Base-by-base conservation (phyloP, 2,797 vertebrate species). In the Oreortyx pictus region DNA sequence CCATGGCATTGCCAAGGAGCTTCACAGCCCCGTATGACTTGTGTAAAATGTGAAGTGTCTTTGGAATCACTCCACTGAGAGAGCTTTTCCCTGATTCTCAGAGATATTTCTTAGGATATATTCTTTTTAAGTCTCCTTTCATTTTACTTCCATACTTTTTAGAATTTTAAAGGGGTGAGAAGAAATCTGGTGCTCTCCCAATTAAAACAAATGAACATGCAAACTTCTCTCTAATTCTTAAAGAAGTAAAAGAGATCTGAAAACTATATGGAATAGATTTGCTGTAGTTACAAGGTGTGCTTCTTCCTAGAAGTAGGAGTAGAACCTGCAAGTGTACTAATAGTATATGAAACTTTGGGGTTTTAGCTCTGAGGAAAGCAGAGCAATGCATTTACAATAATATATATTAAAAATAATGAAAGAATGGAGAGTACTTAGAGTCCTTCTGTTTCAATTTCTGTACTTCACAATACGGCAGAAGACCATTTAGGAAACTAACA, bases 11-110 rank as follows among this genome's bases (percentile, higher is more conserved):
- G 86, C 78, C 77, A 86, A 80, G 56, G 71, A 77, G 50, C 44
- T 62, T 96, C 70, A 65, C 80, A 81, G 77, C 76, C n/a, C 22
- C 56, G 18, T 93, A 20, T 95, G 75, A 94, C 70, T 97, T 57
- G 41, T 37, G 33, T 93, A 73, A 88, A 96, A 91, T 92, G 64
- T 86, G 61, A 65, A 88, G 61, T 81, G 75, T 52, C 52, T 96
- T 96, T 94, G 95, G 92, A 93, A 74, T 79, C 14, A 35, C 92
- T 94, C 90, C 59, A 72, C 29, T 81, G 54, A 93, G 50, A 65
- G 75, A 41, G 31, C 62, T 91, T 93, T 75, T 80, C 95, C 44
- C 76, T 95, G 91, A 66, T 86, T 88, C 37, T 23, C 50, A 57
- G 49, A 84, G 27, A 70, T 35, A 25, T 82, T 96, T 95, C 72